Conservation (phyloP, 2,888 invertebrate species). For the Matsumyia berberina region DNA sequence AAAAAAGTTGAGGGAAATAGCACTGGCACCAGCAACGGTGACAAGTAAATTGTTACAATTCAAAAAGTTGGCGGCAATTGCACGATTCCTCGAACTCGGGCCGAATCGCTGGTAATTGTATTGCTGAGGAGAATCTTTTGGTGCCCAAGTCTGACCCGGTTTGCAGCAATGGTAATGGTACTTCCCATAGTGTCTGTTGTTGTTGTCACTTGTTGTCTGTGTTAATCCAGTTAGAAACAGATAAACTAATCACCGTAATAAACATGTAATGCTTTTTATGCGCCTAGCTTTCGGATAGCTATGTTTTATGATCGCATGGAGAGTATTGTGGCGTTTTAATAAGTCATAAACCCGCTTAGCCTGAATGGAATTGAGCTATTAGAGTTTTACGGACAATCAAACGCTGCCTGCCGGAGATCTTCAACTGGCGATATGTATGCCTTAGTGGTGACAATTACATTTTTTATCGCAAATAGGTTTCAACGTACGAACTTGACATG, state of each 20-base stretch:
- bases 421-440: neutral
- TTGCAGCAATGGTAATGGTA: slow-evolving; percentile 1
- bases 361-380: slow-evolving; percentile 62
- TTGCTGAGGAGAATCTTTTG: neutral
- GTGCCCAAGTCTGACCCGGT: neutral
- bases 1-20: slow-evolving; percentile 33
- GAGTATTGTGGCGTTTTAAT: slow-evolving; percentile 9
- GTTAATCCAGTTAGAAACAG: slow-evolving; percentile 53
- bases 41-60: slow-evolving; percentile 38
- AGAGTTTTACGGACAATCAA: slow-evolving; percentile 46
- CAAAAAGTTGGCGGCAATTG: slow-evolving; percentile 34
- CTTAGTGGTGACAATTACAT: slow-evolving; percentile 3
- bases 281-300: slow-evolving; percentile 15
- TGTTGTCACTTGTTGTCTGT: slow-evolving; percentile 57
- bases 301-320: slow-evolving; percentile 40
- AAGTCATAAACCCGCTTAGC: slow-evolving; percentile 25
- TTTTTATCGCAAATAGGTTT: neutral
- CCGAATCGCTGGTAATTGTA: slow-evolving; percentile 12
- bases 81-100: slow-evolving; percentile 58
- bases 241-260: slow-evolving; percentile 75
- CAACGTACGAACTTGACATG: slow-evolving; percentile 18
- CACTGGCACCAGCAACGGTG: slow-evolving; percentile 3
- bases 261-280: slow-evolving; percentile 66
- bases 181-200: slow-evolving; percentile 63
- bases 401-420: slow-evolving; percentile 18